A percentile compares a stretch with the other conserved stretches of the same genome.
phyloP scores from a whole-genome alignment of 1,140 invertebrate genomes.

The Leptopilina clavipes region DNA sequence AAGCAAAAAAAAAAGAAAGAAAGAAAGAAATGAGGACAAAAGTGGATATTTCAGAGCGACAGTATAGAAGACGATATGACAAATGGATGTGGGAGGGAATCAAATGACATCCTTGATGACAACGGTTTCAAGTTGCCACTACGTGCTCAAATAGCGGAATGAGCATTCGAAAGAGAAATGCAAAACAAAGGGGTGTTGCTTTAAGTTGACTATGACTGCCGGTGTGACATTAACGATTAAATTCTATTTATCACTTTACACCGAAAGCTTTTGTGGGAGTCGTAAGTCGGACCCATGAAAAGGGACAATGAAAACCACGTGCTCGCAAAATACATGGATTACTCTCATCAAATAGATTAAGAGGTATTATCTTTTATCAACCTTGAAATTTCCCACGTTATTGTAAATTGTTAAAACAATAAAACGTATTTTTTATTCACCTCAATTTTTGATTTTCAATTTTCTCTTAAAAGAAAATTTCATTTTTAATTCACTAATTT shows the following conservation, averaged over 20 bases:
- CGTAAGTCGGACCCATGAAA: constrained; percentile 18
- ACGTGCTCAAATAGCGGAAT: constrained; percentile 33
- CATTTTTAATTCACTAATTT: no score
- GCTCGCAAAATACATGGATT: constrained; percentile 23
- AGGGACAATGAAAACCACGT: constrained; percentile 12
- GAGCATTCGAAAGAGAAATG: constrained; percentile 28
- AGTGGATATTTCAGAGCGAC: background rate
- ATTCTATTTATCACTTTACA: constrained; percentile 12
- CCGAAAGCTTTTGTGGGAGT: background rate
- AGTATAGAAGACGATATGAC: background rate
- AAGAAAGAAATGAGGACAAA: background rate
- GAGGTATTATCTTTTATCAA: background rate
- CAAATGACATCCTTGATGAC: constrained; percentile 25
- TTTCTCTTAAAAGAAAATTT: no score
- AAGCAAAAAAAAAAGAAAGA: background rate
- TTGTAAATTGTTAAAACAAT: background rate
- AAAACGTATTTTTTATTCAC: background rate
- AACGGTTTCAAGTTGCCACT: constrained; percentile 27
- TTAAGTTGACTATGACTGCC: constrained; percentile 18
- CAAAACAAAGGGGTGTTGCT: constrained; percentile 29
- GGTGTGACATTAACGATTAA: constrained; percentile 28
- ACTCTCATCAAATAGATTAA: constrained; percentile 19
- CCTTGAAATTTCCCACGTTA: background rate
- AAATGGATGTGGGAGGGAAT: constrained; percentile 27
- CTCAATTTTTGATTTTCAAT: no score